Base-by-base conservation (phyloP, 2,797 vertebrate genomes). In the Hybognathus amarus region DNA sequence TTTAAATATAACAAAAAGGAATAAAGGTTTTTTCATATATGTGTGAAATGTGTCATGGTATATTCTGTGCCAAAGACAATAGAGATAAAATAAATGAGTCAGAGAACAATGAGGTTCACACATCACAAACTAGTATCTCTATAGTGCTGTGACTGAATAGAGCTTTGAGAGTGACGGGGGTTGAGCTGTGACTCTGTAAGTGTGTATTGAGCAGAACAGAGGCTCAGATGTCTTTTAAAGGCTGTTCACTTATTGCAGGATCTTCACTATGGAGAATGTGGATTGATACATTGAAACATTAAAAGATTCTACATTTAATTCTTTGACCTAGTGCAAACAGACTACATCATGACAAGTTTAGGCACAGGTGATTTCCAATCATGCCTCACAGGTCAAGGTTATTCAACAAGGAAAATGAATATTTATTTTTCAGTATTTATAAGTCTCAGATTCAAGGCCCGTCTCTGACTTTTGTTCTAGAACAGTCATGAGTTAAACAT, bases 371-470 rank as follows among this genome's bases (percentile, higher is more conserved):
- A 15, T 84, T 78, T 59, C 67, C 80, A 45, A 54, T 74, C 27
- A 77, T 54, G 40, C 45, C 42, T 56, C 10, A 1, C 38, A 15
- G 64, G 52, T 13, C 30, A 83, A 40, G 24, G 9, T 33, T 47
- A 38, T 71, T 71, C 4, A 22, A 50, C 64, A 52, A 80, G 61
- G 64, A 77, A n/a, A 85, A 81, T 36, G 0, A 64, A 88, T 84
- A 47, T 73, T 74, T 79, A 33, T 33, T 84, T 52, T n/a, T 52
- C 70, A 2, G 67, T 80, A n/a, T n/a, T n/a, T n/a, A n/a, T n/a
- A 82, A 38, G 52, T 56, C n/a, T 82, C 38, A 27, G 56, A 73
- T 45, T 73, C 3, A 27, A 68, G 27, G 24, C 45, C n/a, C 45
- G 18, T 22, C 22, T 30, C 30, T 27, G 47, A 45, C n/a, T 17